Percentiles rank a stretch among this genome's conserved stretches.
Conservation (phyloP, 2,888 invertebrate genomes). For the Meghimatium bilineatum region DNA sequence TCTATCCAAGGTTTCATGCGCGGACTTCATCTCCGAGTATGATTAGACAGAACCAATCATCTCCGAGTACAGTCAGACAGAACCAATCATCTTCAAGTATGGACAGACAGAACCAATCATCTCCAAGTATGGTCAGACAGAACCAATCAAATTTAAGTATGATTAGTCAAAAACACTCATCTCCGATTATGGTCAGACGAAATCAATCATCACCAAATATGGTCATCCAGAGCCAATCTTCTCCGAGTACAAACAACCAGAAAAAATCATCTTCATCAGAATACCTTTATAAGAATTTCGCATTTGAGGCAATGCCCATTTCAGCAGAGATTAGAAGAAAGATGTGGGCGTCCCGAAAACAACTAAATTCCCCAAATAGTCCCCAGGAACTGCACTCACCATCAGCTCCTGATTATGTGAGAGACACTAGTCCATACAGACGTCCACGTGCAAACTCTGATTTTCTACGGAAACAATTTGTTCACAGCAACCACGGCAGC, state of each 20-base stretch:
- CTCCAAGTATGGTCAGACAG: too few relatives aligned
- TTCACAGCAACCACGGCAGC: neutral
- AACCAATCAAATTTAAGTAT: too few relatives aligned
- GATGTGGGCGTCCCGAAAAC: neutral
- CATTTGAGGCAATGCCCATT: neutral
- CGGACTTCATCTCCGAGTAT: too few relatives aligned
- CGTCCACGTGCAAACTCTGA: constrained; percentile 17
- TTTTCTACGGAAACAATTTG: neutral
- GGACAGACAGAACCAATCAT: too few relatives aligned
- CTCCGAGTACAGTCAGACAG: neutral
- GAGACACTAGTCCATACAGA: constrained; percentile 6
- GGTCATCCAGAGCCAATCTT: neutral
- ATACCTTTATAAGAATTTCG: neutral
- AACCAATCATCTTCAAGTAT: too few relatives aligned
- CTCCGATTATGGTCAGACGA: too few relatives aligned
- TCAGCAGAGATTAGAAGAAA: constrained; percentile 4
- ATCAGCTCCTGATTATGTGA: neutral
- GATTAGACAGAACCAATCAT: too few relatives aligned
- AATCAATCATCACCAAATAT: too few relatives aligned
- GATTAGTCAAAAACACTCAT: too few relatives aligned
- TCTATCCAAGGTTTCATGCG: too few relatives aligned
- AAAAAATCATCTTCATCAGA: too few relatives aligned
- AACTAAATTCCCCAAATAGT: neutral
- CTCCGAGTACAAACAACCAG: neutral
- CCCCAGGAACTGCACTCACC: neutral